phyloP scores from a whole-genome alignment of 2,888 invertebrate genomes.

The Ichneumoninae sp. region DNA sequence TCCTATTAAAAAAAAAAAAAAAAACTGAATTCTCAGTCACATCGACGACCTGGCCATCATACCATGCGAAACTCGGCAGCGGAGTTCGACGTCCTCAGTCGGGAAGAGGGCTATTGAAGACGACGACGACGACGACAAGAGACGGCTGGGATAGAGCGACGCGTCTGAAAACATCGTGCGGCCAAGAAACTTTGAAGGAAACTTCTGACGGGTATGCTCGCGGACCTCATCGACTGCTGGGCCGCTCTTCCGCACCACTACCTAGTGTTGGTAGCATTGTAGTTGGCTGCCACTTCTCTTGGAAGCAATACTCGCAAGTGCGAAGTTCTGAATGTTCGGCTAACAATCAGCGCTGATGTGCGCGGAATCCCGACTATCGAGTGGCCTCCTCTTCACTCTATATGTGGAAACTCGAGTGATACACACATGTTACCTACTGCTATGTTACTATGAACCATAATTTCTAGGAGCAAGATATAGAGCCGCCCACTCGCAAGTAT shows the following conservation, averaged over 20 bases:
- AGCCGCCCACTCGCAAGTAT: too few relatives aligned
- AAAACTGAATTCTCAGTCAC: slow-evolving; percentile 18
- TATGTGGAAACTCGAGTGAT: neutral
- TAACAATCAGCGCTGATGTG: slow-evolving; percentile 74
- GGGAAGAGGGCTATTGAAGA: slow-evolving; percentile 27
- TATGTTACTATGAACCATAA: too few relatives aligned
- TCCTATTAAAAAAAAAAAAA: neutral
- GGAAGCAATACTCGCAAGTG: slow-evolving; percentile 78
- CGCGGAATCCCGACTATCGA: slow-evolving; percentile 26
- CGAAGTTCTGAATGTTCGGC: slow-evolving; percentile 81
- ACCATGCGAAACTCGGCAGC: slow-evolving; percentile 27
- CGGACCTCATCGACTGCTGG: slow-evolving; percentile 23
- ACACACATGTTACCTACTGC: neutral
- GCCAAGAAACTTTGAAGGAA: slow-evolving; percentile 59
- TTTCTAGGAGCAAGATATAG: too few relatives aligned
- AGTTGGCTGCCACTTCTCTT: neutral
- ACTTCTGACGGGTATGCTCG: slow-evolving; percentile 37
- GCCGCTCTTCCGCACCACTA: slow-evolving; percentile 8
- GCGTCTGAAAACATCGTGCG: slow-evolving; percentile 59
- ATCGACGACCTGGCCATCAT: slow-evolving; percentile 19
- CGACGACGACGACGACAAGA: slow-evolving; percentile 50
- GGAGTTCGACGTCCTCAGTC: slow-evolving; percentile 49
- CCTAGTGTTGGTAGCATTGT: neutral
- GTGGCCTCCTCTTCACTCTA: slow-evolving; percentile 22
- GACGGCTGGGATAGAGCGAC: slow-evolving; percentile 27